Base-by-base conservation (phyloP, 1,140 invertebrate genomes). In the Myzus persicae region DNA sequence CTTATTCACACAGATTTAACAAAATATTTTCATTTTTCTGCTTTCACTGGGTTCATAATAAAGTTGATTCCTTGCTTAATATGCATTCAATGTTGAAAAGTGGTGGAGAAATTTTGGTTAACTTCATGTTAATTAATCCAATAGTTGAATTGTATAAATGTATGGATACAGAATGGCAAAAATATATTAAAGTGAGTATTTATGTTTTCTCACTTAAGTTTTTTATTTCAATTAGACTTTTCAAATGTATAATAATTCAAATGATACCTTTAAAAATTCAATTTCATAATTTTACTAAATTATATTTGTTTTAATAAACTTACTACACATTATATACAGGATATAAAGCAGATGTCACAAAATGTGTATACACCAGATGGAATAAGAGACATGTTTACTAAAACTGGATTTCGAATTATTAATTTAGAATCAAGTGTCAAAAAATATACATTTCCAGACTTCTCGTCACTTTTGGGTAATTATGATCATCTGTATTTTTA, bases 11-110 rank as follows among this genome's bases (percentile, higher is more conserved):
- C 6, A n/a, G 20, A 14, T 93, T 84, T 18, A 38, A 85, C 7
- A 93, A 93, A 93, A 85, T 93, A 84, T 93, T 93, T 93, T 93
- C 91, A 40, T 93, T 93, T 22, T 93, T 51, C 26, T 93, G 91
- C 3, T 93, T 93, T 6, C 91, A 93, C 42, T 93, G 91, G 91
- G 31, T 93, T 40, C 22, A 40, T 51, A 93, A 93, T 40, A 93
- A 93, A 93, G 18, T 11, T 5, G 36, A 84, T 51, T 48, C 91
- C 11, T 51, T 93, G 38, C 3, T 51, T 31, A 93, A 51, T 93
- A 84, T 93, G 67, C 36, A 93, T 14, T 36, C 11, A 31, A 93
- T 93, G 91, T 93, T 93, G 14, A 93, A 93, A 84, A 82, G 24
- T 48, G 81, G 81, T 40, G 91, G 81, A 54, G 91, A 93, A 84